phyloP scores from a whole-genome alignment of 1,140 invertebrate genomes.

The Drosophila sp. region DNA sequence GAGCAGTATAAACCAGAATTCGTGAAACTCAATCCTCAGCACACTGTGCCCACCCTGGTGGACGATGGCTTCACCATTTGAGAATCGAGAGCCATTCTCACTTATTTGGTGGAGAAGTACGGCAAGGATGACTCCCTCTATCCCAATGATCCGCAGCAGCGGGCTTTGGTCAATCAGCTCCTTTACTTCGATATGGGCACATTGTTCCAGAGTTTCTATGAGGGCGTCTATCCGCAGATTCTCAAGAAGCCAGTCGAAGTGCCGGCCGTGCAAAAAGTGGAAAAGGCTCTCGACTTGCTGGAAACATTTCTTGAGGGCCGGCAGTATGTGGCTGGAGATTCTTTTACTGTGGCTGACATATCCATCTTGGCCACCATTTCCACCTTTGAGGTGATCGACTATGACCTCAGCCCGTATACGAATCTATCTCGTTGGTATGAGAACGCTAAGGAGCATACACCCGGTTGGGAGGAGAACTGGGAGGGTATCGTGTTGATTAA shows the following conservation, averaged over 20 bases:
- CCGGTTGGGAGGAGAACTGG: constrained; percentile 83
- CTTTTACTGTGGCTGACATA: constrained; percentile 90
- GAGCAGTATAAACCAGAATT: constrained; percentile 89
- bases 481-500: constrained; percentile 53
- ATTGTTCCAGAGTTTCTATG: constrained; percentile 85
- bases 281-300: constrained; percentile 86
- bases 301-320: constrained; percentile 87
- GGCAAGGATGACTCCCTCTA: constrained; percentile 87
- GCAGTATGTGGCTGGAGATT: constrained; percentile 87
- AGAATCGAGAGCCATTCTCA: constrained; percentile 89
- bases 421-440: constrained; percentile 89
- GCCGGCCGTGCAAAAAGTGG: constrained; percentile 86
- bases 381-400: constrained; percentile 86
- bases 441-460: constrained; percentile 86
- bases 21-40: constrained; percentile 85
- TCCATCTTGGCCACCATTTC: constrained; percentile 86
- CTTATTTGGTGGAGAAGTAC: constrained; percentile 88
- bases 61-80: constrained; percentile 87
- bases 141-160: constrained; percentile 86
- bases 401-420: constrained; percentile 87
- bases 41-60: constrained; percentile 87
- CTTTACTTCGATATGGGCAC: constrained; percentile 89
- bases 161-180: constrained; percentile 89
- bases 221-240: constrained; percentile 88
- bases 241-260: constrained; percentile 85